Evolutionary conservation across 1,140 invertebrate species (phyloP), one percentile per base, ranked within the genome.

Genomic region (Platyscapa corneri): DNA sequence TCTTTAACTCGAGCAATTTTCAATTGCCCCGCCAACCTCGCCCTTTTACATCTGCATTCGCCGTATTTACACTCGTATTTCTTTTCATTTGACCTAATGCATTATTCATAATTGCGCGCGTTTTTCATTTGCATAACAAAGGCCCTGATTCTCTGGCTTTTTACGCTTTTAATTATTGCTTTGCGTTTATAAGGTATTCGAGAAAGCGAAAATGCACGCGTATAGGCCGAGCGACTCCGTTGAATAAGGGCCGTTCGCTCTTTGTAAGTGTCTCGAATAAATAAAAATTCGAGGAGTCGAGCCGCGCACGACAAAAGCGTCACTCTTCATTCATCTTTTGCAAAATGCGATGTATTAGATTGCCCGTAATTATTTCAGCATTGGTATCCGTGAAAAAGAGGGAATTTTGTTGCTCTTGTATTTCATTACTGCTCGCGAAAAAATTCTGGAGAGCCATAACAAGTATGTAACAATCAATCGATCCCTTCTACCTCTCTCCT

Each of bases 381-480:
- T 65, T 65, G n/a, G 77, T 30, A 56, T 39, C 39, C 37, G 20
- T 65, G 34, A 64, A 65, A 65, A 42, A 65, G n/a, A 42, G 70
- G n/a, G 14, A 20, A 10, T 42, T 42, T 74, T 74, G 14, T 74
- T 74, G 37, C 16, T n/a, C 42, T 39, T n/a, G 27, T 42, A 42
- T 74, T 74, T 42, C 70, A 74, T 74, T 74, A 74, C 37, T 12
- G 6, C 53, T 30, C 42, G n/a, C n/a, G n/a, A n/a, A n/a, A n/a
- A 79, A 67, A 79, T 30, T 64, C 70, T 74, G 20, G n/a, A 74
- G 37, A 74, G 70, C 70, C 70, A 37, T 30, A 70, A 32, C 37
- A 77, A 77, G 64, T 81, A 81, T 81, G 42, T 46, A 75, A 83
- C 60, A 76, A 76, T 83, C 82, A 74, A 83, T 83, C 72, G 64